Evolutionary conservation across 1,140 invertebrate species (phyloP), one percentile per base, ranked within the genome.

Genomic region (Helicorthomorpha holstii): DNA sequence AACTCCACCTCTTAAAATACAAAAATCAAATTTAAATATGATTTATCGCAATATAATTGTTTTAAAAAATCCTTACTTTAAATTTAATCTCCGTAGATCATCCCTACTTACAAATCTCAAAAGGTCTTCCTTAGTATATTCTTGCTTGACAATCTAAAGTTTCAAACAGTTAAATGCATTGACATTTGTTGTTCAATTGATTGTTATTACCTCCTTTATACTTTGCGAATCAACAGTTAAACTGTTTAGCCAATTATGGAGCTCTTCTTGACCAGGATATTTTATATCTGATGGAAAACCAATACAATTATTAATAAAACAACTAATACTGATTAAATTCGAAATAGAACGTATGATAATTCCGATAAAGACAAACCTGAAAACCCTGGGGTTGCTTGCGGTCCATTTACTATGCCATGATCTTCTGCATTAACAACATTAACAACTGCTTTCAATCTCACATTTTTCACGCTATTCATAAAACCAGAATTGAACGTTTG

Each of bases 91-190:
- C 47, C 76, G 72, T 46, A 92, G 63, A 69, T 92, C 88, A 55
- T 86, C 79, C 59, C 81, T 73, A 1, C 75, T 79, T 54, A 87
- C 72, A 56, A 81, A 75, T 54, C 76, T 73, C 38, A 88, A 66
- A 25, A 92, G 66, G 67, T 91, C 85, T 49, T 81, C 75, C 57
- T 85, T 73, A 10, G 76, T 81, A 62, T 85, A 90, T 54, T 85
- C 79, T 64, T 90, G 82, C 49, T 72, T 63, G 21, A 80, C 59
- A 61, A 91, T 77, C 76, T 80, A 14, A 19, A 21, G 22, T 50
- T 26, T 23, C 44, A 51, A 26, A 52, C 16, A 24, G 23, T 21
- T 12, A 24, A 42, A 34, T 26, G 16, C 3, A 55, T 23, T 10
- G 12, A 24, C 25, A 56, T 21, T 14, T 16, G 16, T 27, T 45